Evolutionary conservation across 2,113 vertebrate species (phyloP), one percentile per base, ranked within the genome.

Genomic region (Nematolebias whitei): DNA sequence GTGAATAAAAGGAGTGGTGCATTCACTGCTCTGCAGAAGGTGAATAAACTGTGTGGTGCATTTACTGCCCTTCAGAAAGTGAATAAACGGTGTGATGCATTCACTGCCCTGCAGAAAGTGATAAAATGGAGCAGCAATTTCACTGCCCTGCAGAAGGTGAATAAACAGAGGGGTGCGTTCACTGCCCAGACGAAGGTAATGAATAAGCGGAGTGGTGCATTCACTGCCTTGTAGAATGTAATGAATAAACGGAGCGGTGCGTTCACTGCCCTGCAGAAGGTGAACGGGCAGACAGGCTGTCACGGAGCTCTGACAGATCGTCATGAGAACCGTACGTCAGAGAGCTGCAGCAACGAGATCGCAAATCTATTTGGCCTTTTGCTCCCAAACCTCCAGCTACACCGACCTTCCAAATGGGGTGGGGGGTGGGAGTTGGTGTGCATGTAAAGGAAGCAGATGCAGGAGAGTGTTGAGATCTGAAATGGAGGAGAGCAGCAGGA

Each of bases 291-390:
- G 56, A 39, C 59, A 18, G 41, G 73, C 58, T 45, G 79, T 76
- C 76, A 79, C 20, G 32, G 63, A 26, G 59, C 48, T 12, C 2
- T n/a, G 59, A 56, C 61, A 49, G 65, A 74, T 86, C 75, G 67
- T 78, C 76, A 73, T 55, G 67, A 78, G 76, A 75, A 35, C 57
- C 58, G 64, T 76, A 62, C 68, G 77, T 80, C 60, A 67, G 81
- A 73, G 79, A 5, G 64, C 76, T 8, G 64, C 62, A 7, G n/a
- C n/a, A n/a, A n/a, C n/a, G n/a, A n/a, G n/a, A n/a, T n/a, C n/a
- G n/a, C n/a, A 45, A 71, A 87, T 87, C 54, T 82, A 87, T 85
- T 83, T 83, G 85, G 79, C 85, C 82, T 87, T 87, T 87, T n/a
- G 69, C 80, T 85, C 60, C 44, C 18, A 69, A 85, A 84, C 82